Evolutionary conservation across 2,888 invertebrate species (phyloP), one percentile per base, ranked within the genome.

Genomic region (Microdon myrmicae): DNA sequence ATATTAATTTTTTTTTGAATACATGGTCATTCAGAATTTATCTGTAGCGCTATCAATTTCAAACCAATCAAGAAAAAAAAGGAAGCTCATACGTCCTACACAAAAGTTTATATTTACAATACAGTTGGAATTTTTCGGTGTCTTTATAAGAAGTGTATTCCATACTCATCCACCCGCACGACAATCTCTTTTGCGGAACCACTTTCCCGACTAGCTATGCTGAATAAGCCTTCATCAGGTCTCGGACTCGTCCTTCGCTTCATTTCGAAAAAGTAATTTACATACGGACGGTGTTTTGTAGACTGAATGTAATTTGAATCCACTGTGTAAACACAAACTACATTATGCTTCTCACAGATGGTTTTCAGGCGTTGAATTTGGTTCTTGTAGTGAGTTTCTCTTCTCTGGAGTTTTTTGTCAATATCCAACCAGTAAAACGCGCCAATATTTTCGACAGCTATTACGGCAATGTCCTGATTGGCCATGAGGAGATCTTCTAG

Each of bases 391-490:
- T 75, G 71, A 1, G 69, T 71, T 6, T 60, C 53, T 70, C 71
- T 73, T 12, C 70, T 67, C 2, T 71, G 31, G 1, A 66, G 41
- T 12, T 61, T 69, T 4, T 64, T 47, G 4, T 69, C 54, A 1
- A 64, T 68, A 32, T 74, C 73, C 6, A 70, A 38, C 73, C 84
- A 85, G 70, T 83, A 84, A 71, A 80, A 82, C 0, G 82, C 78
- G n/a, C 79, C 76, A 20, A 84, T 74, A 60, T 81, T 81, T 56
- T 84, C 84, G 5, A 85, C 68, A 4, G 81, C 77, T 17, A 85
- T 53, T 1, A 84, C 67, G 10, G 80, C 76, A 4, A 83, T 75
- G 54, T 75, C 76, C 2, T 73, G 66, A 60, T 83, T 75, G 2
- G 74, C 71, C 23, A 79, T 67, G 4, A 84, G 67, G 6, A 81